phyloP scores from a whole-genome alignment of 2,888 invertebrate species.

The Pyralis farinalis region DNA sequence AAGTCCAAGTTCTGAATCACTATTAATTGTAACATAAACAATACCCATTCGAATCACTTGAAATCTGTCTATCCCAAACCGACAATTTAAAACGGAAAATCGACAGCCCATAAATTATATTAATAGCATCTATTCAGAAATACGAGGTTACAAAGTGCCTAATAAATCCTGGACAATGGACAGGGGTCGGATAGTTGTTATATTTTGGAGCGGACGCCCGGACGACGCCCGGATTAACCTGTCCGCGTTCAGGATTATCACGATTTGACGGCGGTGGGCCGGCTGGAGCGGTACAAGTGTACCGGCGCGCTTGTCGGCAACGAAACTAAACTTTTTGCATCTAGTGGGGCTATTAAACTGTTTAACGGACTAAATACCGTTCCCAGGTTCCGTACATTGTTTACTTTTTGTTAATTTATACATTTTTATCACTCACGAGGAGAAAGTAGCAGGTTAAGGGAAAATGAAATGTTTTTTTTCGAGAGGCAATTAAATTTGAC shows the following conservation, averaged over 20 bases:
- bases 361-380: no score
- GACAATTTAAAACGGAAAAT: slow-evolving; percentile 1
- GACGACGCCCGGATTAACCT: slow-evolving; percentile 43
- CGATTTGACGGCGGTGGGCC: slow-evolving; percentile 19
- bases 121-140: slow-evolving; percentile 6
- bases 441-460: no score
- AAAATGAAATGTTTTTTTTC: no score
- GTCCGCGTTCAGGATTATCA: slow-evolving; percentile 48
- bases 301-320: slow-evolving; percentile 26
- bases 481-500: no score
- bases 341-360: no score
- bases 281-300: slow-evolving; percentile 36
- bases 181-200: slow-evolving; percentile 18
- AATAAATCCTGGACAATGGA: slow-evolving; percentile 37
- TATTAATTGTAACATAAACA: background rate
- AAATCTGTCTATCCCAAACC: background rate
- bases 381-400: no score
- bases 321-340: slow-evolving; percentile 1
- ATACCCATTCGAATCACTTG: background rate
- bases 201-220: background rate
- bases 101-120: slow-evolving; percentile 6
- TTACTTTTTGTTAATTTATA: no score
- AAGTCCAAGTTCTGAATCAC: no score
- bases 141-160: slow-evolving; percentile 12
- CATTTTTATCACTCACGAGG: no score